Base-by-base conservation (phyloP, 1,140 invertebrate genomes). In the Aphaenogaster floridana region DNA sequence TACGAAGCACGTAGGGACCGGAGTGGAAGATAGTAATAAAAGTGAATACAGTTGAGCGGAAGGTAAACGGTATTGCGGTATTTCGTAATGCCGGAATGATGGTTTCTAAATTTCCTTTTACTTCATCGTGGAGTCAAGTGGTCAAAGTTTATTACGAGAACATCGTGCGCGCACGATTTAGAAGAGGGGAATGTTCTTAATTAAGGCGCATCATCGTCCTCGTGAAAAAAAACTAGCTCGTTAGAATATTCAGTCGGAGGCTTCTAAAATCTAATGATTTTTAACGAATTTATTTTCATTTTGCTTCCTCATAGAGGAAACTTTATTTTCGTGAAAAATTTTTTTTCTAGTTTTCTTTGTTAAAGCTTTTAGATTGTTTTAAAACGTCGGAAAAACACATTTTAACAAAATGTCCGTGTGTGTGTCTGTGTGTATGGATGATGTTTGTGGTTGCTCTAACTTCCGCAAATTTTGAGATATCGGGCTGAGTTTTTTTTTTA, bases 11-110 rank as follows among this genome's bases (percentile, higher is more conserved):
- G 13, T 69, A 69, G 21, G 42, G 36, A n/a, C 17, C 39, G 21
- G 13, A 50, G 21, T 42, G 42, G 66, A 83, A 74, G 69, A 57
- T 48, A 61, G 21, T 69, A 74, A 83, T 83, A 83, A 83, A 83
- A 59, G 9, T 61, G 42, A 74, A 61, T 72, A 81, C 21, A 72
- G 79, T 72, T 61, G 68, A 34, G 11, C 21, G 52, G 28, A 48
- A 48, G 17, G 28, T 36, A 61, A 61, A 59, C 28, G 68, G 36
- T 39, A 39, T 80, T 57, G 48, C 48, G 48, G 42, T 83, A 83
- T 74, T 28, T n/a, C 17, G 17, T 45, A 74, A 17, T 2, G 63
- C 1, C n/a, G 42, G 45, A 79, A 34, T 34, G 4, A 39, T 79
- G 36, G 7, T 36, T n/a, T 52, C 6, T 42, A 68, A 52, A 42